Evolutionary conservation across 2,888 invertebrate genomes (phyloP), one percentile per base, ranked within the genome.

Genomic region (Cinara cedri): DNA sequence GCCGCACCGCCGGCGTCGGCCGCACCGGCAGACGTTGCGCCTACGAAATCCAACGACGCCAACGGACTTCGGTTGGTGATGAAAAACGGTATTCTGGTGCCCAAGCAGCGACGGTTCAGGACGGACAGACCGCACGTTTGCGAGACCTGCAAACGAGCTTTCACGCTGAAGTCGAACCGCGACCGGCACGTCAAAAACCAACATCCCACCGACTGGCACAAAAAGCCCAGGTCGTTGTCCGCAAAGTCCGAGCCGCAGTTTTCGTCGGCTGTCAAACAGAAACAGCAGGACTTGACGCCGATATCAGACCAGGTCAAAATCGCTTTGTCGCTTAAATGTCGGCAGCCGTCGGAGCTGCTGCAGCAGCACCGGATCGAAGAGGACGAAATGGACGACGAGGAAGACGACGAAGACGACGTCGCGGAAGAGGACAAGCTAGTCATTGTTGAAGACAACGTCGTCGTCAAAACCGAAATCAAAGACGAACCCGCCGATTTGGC

Each of bases 151-250:
- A 92, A 94, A 0, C 95, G 96, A 0, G 88, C 94, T 74, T 97
- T 97, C 84, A 96, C 96, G 0, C 87, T 96, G 14, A 89, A 95
- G n/a, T 95, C 95, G 13, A 96, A 97, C 84, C 96, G 96, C 95
- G 96, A 96, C 85, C 89, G 96, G 0, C 97, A 97, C 84, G 93
- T 96, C 3, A 96, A 96, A 85, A 95, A 96, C 84, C 96, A 96
- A 83, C 97, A 97, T 87, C 96, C 96, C 0, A 93, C 94, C 82
- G 92, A 90, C 84, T 96, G 95, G 92, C 93, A 93, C 74, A 92
- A 94, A 82, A 83, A 83, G 14, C 84, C 84, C 54, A 81, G 83
- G 19, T 82, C 82, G 51, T 70, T 82, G 49, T 78, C 82, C 10
- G 34, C 57, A 16, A 74, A 75, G 13, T 55, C 66, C 14, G 80